Evolutionary conservation across 2,888 invertebrate genomes (phyloP).

Genomic region (Cosmia trapezina): DNA sequence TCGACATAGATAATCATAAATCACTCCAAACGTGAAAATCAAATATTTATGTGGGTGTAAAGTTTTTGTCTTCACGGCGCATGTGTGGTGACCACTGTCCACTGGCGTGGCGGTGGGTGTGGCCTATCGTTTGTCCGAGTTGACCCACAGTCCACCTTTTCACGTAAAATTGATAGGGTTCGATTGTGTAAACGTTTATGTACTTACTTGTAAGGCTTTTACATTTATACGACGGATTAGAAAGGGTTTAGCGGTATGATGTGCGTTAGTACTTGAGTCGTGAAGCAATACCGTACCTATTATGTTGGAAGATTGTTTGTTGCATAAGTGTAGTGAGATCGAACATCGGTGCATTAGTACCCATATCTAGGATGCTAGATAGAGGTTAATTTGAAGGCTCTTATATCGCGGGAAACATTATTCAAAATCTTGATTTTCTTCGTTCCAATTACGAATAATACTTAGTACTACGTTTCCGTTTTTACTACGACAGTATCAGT

Average conservation of each 20-base stretch:
- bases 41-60: constrained; percentile 78
- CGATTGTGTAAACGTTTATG: constrained; percentile 71
- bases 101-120: constrained; percentile 83
- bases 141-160: constrained; percentile 73
- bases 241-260: constrained; percentile 54
- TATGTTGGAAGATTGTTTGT: constrained; percentile 54
- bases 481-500: constrained; percentile 43
- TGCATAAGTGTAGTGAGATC: constrained; percentile 55
- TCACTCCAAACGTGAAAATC: constrained; percentile 64
- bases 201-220: constrained; percentile 50
- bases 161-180: constrained; percentile 80
- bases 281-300: constrained; percentile 55
- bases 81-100: constrained; percentile 89
- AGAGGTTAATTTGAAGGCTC: constrained; percentile 7
- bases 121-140: constrained; percentile 72
- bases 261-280: constrained; percentile 44
- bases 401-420: neutral
- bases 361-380: constrained; percentile 27
- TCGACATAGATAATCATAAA: constrained; percentile 58
- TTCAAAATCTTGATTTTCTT: constrained; percentile 4
- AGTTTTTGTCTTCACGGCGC: constrained; percentile 79
- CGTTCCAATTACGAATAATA: neutral
- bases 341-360: constrained; percentile 35
- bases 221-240: constrained; percentile 43
- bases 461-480: neutral